Evolutionary conservation across 2,113 vertebrate genomes (phyloP), one percentile per base, ranked within the genome.

Genomic region (Tichodroma muraria): DNA sequence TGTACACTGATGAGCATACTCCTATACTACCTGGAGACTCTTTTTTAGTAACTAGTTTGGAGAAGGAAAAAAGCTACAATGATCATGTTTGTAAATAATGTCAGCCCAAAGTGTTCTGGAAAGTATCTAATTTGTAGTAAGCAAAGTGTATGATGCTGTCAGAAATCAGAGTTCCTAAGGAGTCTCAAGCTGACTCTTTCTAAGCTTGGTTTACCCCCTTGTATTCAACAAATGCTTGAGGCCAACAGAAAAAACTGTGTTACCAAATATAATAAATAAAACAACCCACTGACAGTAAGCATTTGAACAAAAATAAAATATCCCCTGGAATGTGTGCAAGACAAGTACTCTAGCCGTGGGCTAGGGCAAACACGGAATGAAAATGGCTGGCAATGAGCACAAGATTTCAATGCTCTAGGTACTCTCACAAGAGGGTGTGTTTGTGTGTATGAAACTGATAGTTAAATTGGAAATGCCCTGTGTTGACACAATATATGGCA

Each of bases 221-320:
- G 45, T 52, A 9, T 50, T 77, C 70, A 57, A 85, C 45, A 79
- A 82, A 77, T n/a, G 38, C 45, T 80, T 54, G 54, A 47, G 81
- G 71, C 54, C 78, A 82, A 52, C 23, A 96, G 59, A 95, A 93
- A 90, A 68, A 1, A 69, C 83, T 60, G 15, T 42, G 28, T 78
- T 89, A 87, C 69, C 57, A 90, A 81, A 85, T 88, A 70, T 31
- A 85, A 88, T 80, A 88, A 76, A 82, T 64, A 71, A 85, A 95
- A 60, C 12, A 90, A 94, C 15, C 21, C 38, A 44, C 57, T 65
- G 37, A 76, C 66, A 73, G 73, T 50, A 76, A 87, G 35, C 42
- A 82, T 85, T 82, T 89, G 59, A 94, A 73, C 23, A 81, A 52
- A 66, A 92, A 84, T 79, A 76, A 85, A 95, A 56, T 47, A 90